phyloP scores from a whole-genome alignment of 2,113 vertebrate species.

The Halichoerus grypus region DNA sequence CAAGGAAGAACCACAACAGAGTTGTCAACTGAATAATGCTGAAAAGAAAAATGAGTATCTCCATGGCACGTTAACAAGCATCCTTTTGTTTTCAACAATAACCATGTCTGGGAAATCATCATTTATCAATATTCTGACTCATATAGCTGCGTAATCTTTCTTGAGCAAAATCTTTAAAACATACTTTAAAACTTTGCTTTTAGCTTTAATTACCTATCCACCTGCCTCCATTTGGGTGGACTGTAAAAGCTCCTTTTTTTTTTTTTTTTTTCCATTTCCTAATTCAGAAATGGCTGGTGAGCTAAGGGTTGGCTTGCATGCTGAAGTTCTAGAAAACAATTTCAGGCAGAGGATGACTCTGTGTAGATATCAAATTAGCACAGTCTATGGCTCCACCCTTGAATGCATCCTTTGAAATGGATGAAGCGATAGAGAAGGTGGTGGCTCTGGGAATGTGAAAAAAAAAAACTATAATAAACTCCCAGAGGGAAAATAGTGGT shows the following conservation, averaged over 20 bases:
- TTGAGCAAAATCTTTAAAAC: conserved; percentile 57
- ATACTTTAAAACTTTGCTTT: conserved; percentile 33
- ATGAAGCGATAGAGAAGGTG: not conserved
- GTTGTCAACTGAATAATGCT: not conserved
- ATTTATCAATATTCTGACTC: conserved; percentile 53
- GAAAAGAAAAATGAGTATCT: not conserved
- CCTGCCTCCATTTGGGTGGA: not conserved
- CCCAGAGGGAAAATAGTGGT: not conserved
- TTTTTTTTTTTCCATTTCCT: not conserved
- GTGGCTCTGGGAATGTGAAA: not conserved
- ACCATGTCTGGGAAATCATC: not conserved
- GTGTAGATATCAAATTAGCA: not conserved
- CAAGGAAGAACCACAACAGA: not conserved
- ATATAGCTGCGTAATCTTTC: conserved; percentile 26
- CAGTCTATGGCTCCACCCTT: not conserved
- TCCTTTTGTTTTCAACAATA: conserved; percentile 40
- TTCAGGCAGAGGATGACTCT: not conserved
- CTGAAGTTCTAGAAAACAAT: not conserved
- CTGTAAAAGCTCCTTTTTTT: not conserved
- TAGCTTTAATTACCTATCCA: conserved; percentile 21
- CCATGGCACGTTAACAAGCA: not conserved
- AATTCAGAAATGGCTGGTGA: conserved; percentile 28
- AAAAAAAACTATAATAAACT: not conserved
- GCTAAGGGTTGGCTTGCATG: not conserved
- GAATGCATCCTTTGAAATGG: not conserved